A percentile compares a stretch with the other conserved stretches of the same genome.
phyloP scores from a whole-genome alignment of 2,888 invertebrate genomes.

The Troides helena region DNA sequence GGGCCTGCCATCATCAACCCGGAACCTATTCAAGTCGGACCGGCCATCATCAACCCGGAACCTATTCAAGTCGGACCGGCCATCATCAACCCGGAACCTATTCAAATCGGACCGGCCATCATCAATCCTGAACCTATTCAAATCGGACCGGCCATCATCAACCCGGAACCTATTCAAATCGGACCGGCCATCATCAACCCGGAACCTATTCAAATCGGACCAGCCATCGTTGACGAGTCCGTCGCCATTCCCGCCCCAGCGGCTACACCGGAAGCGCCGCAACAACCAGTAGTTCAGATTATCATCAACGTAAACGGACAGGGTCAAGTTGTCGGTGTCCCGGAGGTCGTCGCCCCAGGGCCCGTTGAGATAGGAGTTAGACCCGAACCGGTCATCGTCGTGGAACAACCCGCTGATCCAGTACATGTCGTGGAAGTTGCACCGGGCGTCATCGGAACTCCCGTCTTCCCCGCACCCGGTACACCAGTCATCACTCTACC shows the following conservation, averaged over 20 bases:
- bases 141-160: conserved; percentile 20
- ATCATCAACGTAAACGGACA: conserved; percentile 22
- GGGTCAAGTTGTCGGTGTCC: conserved; percentile 21
- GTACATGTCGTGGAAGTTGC: conserved; percentile 12
- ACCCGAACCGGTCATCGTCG: conserved; percentile 12
- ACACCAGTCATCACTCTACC: conserved; percentile 23
- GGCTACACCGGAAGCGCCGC: conserved; percentile 2
- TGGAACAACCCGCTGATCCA: not conserved
- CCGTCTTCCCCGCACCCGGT: conserved; percentile 15
- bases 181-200: conserved; percentile 17
- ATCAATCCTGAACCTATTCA: conserved; percentile 12
- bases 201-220: not conserved
- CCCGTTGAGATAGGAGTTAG: conserved; percentile 4
- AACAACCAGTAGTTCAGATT: conserved; percentile 22
- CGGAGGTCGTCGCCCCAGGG: conserved; percentile 2
- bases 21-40: conserved; percentile 31
- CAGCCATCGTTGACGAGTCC: conserved; percentile 22
- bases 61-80: conserved; percentile 28
- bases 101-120: no score
- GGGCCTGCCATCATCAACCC: conserved; percentile 33
- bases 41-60: conserved; percentile 12
- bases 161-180: no score
- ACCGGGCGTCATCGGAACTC: conserved; percentile 9
- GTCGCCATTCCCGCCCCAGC: not conserved
- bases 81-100: not conserved